Evolutionary conservation across 1,140 invertebrate species (phyloP).

Genomic region (Leguminivora glycinivorella): DNA sequence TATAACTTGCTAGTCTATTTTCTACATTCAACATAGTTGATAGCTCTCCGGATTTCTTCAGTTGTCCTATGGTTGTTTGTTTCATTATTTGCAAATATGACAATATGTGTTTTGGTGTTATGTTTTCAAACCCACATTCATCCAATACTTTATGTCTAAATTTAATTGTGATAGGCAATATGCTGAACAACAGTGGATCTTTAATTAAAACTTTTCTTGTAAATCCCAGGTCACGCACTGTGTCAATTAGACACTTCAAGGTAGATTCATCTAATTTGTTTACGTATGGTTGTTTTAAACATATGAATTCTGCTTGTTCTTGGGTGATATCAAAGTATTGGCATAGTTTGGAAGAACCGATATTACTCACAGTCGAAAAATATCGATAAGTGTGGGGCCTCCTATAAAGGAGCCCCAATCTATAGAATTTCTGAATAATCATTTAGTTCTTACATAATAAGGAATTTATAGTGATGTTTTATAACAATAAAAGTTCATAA

Average conservation of each 20-base stretch:
- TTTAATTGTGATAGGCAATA: conserved; percentile 63
- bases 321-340: conserved; percentile 56
- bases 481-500: not conserved
- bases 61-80: conserved; percentile 58
- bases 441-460: conserved; percentile 2
- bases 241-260: conserved; percentile 47
- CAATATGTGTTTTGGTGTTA: conserved; percentile 47
- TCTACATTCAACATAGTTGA: conserved; percentile 58
- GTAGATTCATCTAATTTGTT: conserved; percentile 48
- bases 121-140: conserved; percentile 63
- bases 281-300: conserved; percentile 59
- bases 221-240: conserved; percentile 55
- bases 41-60: conserved; percentile 60
- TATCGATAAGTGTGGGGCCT: not conserved
- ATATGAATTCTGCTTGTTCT: conserved; percentile 52
- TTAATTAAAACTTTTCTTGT: conserved; percentile 48
- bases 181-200: conserved; percentile 57
- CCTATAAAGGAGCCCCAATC: conserved; percentile 10
- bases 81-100: conserved; percentile 61
- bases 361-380: not conserved
- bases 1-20: conserved; percentile 64
- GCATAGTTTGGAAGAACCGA: conserved; percentile 38
- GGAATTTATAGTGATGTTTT: not conserved
- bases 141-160: conserved; percentile 59
- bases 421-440: not conserved